A percentile compares a stretch with the other conserved stretches of the same genome.
Conservation (phyloP, 2,888 invertebrate species). For the Merodon equestris region DNA sequence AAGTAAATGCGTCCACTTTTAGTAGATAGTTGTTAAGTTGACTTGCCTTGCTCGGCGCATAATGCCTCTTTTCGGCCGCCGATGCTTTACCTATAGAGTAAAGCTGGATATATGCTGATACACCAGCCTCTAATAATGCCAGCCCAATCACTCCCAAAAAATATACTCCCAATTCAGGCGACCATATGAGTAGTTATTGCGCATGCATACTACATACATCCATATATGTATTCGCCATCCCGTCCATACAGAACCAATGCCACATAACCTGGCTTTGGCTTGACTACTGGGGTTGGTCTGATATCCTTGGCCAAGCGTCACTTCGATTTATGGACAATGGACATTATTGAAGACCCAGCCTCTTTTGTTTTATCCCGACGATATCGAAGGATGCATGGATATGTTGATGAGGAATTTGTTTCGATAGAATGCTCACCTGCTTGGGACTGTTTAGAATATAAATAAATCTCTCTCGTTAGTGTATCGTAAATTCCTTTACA, state of each 20-base stretch:
- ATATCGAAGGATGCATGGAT: constrained; percentile 49
- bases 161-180: constrained; percentile 64
- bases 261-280: neutral
- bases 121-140: constrained; percentile 67
- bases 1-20: constrained; percentile 64
- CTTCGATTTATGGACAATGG: constrained; percentile 59
- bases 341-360: constrained; percentile 52
- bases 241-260: constrained; percentile 45
- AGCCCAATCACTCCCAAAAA: constrained; percentile 68
- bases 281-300: no score
- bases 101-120: no score
- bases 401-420: constrained; percentile 23
- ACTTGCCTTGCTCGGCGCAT: constrained; percentile 57
- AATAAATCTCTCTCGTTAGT: neutral
- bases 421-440: neutral
- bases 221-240: constrained; percentile 35
- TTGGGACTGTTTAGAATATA: no score
- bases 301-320: no score
- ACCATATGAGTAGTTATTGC: constrained; percentile 69
- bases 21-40: constrained; percentile 50
- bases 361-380: constrained; percentile 44
- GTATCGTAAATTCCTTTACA: constrained; percentile 5
- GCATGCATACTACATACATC: constrained; percentile 65
- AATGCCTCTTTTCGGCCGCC: constrained; percentile 62
- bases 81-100: constrained; percentile 15